Base-by-base conservation (phyloP, 2,888 invertebrate genomes). In the Phragmatobia fuliginosa region DNA sequence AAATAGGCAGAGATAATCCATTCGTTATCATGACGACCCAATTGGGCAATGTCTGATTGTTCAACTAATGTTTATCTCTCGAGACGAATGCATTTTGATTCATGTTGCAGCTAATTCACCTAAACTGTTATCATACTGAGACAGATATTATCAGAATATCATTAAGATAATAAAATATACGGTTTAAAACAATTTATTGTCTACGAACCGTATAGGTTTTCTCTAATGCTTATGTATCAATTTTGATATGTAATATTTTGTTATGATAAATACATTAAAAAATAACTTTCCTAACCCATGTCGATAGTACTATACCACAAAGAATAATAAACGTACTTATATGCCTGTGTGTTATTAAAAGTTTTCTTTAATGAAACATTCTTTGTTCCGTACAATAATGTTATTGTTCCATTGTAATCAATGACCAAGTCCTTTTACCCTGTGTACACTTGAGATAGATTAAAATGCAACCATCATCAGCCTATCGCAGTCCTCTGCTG, bases 21-120 rank as follows among this genome's bases (percentile, higher is more conserved):
- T 75, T 69, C 78, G 81, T 85, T 90, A 89, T 90, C 87, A 38
- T 38, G 59, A 73, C 86, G 88, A 84, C 89, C 90, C 74, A 90
- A 81, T 88, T 90, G 68, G 28, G 85, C 86, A 87, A 84, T 84
- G 74, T 74, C 63, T 73, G 76, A 80, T 84, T 82, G 79, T 83
- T 65, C 66, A 45, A 72, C 38, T 65, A 69, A 52, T 36, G 63
- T 28, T 52, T 60, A 60, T 65, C 68, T 31, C 10, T 49, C 45
- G 28, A 62, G 6, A 68, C 36, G 31, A 31, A 49, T 60, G 38
- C 33, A 33, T 49, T 66, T 36, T 18, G 11, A 60, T 41, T 32
- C 56, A 56, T 33, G n/a, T 64, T 33, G 49, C 33, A 16, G 31
- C 21, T 45, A n/a, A 45, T 32, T 49, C 4, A 33, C n/a, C 33